These are phyloP conservation scores for Dinocampus coccinellae DNA, from an alignment of 2,888 invertebrate species.

Conservation along the genomic window DNA sequence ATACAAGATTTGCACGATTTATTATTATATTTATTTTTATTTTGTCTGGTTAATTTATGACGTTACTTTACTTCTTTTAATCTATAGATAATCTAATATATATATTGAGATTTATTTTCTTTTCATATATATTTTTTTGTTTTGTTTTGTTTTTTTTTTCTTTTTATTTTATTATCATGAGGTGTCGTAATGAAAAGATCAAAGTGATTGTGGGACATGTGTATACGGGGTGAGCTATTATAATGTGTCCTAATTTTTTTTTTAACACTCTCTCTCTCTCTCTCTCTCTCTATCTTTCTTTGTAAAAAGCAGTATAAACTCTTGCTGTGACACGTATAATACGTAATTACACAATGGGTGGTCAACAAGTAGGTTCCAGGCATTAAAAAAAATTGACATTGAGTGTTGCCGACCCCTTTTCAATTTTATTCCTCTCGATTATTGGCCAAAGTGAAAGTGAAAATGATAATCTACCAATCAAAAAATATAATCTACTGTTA, in stretches of 20 bases:
- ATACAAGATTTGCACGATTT: too few relatives aligned
- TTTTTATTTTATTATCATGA: slow-evolving; percentile 3
- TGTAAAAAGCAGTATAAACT: slow-evolving; percentile 8
- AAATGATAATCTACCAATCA: slow-evolving; percentile 59
- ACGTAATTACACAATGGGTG: slow-evolving; percentile 60
- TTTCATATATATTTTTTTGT: too few relatives aligned
- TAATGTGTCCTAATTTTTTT: slow-evolving; percentile 29
- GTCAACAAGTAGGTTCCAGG: slow-evolving; percentile 30
- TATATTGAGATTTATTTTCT: neutral
- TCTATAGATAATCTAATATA: too few relatives aligned
- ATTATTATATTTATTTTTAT: too few relatives aligned
- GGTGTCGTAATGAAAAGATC: slow-evolving; percentile 25
- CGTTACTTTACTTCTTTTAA: too few relatives aligned
- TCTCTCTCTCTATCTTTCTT: too few relatives aligned
- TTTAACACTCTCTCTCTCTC: slow-evolving; percentile 23
- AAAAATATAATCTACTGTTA: slow-evolving; percentile 50
- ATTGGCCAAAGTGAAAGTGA: slow-evolving; percentile 52
- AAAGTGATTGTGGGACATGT: neutral
- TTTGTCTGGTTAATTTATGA: too few relatives aligned
- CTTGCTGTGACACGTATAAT: slow-evolving; percentile 35
- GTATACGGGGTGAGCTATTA: neutral
- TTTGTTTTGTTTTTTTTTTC: neutral
- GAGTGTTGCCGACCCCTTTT: slow-evolving; percentile 19
- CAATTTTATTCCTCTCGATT: slow-evolving; percentile 40
- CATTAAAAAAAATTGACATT: too few relatives aligned